These are phyloP conservation scores for Allolobophora icterica DNA, from an alignment of 2,888 invertebrate genomes.

Conservation along the genomic window DNA sequence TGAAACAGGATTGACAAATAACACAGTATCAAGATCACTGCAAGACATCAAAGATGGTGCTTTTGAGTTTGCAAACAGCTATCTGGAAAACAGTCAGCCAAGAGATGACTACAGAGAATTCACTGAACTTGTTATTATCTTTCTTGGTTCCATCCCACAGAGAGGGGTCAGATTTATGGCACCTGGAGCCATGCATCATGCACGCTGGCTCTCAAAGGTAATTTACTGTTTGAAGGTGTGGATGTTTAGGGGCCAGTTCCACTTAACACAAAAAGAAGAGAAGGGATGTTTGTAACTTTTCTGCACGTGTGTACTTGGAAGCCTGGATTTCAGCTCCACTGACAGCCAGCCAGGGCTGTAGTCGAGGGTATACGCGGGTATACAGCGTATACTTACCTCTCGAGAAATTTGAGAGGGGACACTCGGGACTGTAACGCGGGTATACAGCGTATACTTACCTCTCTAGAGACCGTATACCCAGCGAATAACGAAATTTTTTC, in stretches of 20 bases:
- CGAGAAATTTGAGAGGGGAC: too few relatives aligned
- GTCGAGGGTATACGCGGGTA: too few relatives aligned
- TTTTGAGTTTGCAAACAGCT: slow-evolving; percentile 26
- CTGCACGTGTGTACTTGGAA: slow-evolving; percentile 23
- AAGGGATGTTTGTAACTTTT: slow-evolving; percentile 26
- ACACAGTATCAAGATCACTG: neutral
- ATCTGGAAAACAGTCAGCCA: slow-evolving; percentile 32
- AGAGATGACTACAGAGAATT: neutral
- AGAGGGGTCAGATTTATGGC: slow-evolving; percentile 32
- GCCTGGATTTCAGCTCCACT: slow-evolving; percentile 30
- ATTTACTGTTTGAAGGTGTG: slow-evolving; percentile 33
- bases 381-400: too few relatives aligned
- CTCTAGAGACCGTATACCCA: too few relatives aligned
- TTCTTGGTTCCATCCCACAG: slow-evolving; percentile 13
- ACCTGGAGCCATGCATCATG: slow-evolving; percentile 34
- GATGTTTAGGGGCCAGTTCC: slow-evolving; percentile 32
- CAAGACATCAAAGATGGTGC: neutral
- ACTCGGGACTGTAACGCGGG: too few relatives aligned
- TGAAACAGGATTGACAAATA: neutral
- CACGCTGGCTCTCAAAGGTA: neutral
- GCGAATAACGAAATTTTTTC: too few relatives aligned
- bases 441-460: too few relatives aligned
- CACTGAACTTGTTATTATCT: slow-evolving; percentile 30
- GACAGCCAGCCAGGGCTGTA: slow-evolving; percentile 24
- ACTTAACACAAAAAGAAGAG: slow-evolving; percentile 33